Evolutionary conservation across 2,888 invertebrate genomes (phyloP), one percentile per base, ranked within the genome.

Genomic region (Calliphora vomitoria): DNA sequence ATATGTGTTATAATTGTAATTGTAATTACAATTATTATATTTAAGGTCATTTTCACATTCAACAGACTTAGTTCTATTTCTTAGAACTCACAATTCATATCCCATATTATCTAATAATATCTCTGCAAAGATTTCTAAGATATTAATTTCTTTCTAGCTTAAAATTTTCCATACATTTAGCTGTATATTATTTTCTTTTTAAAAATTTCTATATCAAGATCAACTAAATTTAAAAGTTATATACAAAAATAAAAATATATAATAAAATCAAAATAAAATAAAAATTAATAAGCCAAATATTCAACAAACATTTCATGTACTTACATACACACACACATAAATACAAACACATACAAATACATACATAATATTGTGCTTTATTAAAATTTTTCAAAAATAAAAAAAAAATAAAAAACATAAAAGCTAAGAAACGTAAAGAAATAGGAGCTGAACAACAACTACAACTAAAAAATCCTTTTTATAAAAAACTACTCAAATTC

Each of bases 231-330:
- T 78, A 31, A 72, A 83, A 83, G 44, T 76, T 41, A 44, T 41
- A 50, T 47, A 62, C 55, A 60, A 35, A 20, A 35, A 18, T 10
- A 11, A 58, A 60, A n/a, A 58, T 44, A 64, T 66, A 58, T 60
- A 75, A 69, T 81, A 62, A 81, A 69, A 81, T 62, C 50, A 72
- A 86, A 87, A 79, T 84, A 78, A 64, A 82, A 82, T 78, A 78
- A 86, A 86, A 86, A 82, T 60, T 82, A 85, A 87, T 87, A 87
- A 85, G 87, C 87, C 82, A 87, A 87, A 87, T 85, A 87, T 85
- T 85, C 82, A 85, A 64, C 79, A 87, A 82, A 85, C 82, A 87
- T 87, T 87, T 82, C 69, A 79, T 76, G 66, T 15, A 66, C 74
- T 18, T 10, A 76, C 11, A 53, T 18, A 62, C 31, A 60, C 8